Percentiles rank a stretch among this genome's conserved stretches.
phyloP scores from a whole-genome alignment of 2,113 vertebrate species.

The Tinamus guttatus region DNA sequence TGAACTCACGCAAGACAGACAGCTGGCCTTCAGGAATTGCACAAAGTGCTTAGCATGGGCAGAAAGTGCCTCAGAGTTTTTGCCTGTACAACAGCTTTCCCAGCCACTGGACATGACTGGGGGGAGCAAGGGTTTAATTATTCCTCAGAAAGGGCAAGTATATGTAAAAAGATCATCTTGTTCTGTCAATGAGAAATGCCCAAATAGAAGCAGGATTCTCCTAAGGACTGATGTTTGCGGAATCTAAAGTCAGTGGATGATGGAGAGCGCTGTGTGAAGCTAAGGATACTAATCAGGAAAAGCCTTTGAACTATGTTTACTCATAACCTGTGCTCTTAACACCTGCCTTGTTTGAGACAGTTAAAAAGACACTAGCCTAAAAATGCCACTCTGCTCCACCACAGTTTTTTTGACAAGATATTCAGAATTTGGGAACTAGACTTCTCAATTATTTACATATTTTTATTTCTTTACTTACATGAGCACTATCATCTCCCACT shows the following conservation, averaged over 20 bases:
- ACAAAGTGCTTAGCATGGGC: neutral
- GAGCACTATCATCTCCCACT: neutral
- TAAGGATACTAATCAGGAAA: neutral
- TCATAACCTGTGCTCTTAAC: neutral
- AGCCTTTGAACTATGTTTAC: neutral
- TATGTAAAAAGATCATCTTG: neutral
- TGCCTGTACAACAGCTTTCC: neutral
- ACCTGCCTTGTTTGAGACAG: neutral
- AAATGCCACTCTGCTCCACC: neutral
- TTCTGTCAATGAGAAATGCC: neutral
- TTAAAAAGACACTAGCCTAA: neutral
- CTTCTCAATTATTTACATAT: neutral
- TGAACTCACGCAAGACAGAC: neutral
- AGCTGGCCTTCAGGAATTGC: neutral
- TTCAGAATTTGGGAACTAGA: neutral
- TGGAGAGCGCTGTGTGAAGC: neutral
- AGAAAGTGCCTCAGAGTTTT: neutral
- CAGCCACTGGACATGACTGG: neutral
- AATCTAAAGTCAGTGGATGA: neutral
- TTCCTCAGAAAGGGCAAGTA: neutral
- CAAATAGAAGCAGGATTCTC: rapidly evolving
- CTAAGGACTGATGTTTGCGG: rapidly evolving
- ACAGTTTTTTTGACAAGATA: too few relatives aligned
- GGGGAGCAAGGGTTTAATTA: too few relatives aligned
- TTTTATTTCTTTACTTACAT: rapidly evolving